Evolutionary conservation across 2,113 vertebrate genomes (phyloP).

Genomic region (Bubalus kerabau): DNA sequence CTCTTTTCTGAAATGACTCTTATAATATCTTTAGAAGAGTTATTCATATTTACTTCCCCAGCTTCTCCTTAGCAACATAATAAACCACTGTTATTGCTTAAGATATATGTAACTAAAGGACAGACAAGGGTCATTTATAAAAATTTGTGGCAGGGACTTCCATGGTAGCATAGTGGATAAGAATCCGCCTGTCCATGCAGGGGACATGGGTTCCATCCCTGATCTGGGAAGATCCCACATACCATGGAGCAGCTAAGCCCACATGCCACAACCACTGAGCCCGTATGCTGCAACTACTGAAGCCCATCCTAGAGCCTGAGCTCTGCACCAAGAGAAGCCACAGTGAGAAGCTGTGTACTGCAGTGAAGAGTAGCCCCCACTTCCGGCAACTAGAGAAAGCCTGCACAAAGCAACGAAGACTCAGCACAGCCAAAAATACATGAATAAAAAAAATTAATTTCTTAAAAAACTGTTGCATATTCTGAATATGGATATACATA

Average conservation of each 20-base stretch:
- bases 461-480: not conserved
- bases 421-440: not conserved
- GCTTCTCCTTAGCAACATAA: not conserved
- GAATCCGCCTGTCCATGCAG: not conserved
- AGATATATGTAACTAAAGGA: not conserved
- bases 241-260: not conserved
- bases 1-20: not conserved
- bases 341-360: not conserved
- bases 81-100: not conserved
- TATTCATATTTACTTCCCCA: not conserved
- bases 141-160: not conserved
- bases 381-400: not conserved
- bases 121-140: not conserved
- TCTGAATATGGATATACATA: not conserved
- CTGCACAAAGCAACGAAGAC: not conserved
- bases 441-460: not conserved
- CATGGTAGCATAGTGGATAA: not conserved
- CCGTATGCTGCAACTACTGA: not conserved
- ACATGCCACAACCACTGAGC: not conserved
- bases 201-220: not conserved
- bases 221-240: not conserved
- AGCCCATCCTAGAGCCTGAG: not conserved
- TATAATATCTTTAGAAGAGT: not conserved
- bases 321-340: not conserved
- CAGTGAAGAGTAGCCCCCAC: not conserved